Evolutionary conservation across 2,113 vertebrate genomes (phyloP), one percentile per base, ranked within the genome.

Genomic region (Ia io): DNA sequence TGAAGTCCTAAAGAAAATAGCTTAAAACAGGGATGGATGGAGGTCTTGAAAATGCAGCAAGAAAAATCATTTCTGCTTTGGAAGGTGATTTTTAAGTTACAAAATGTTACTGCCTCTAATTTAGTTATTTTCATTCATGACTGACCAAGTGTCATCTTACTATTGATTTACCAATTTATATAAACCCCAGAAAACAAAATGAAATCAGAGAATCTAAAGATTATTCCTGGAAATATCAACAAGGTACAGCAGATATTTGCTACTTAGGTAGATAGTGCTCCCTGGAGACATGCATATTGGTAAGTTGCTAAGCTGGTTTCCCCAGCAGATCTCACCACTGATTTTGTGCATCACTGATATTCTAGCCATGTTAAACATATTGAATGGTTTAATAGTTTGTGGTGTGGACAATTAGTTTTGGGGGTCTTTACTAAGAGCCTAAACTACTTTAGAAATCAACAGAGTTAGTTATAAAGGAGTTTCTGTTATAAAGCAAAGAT

Each of bases 1-100:
- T 95, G 0, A 3, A 92, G 78, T 83, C 67, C 85, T 97, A 91
- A 90, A 88, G 89, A 90, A 95, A 97, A 96, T 69, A 74, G 87
- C 84, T 96, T 91, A 93, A 96, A 95, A 96, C 78, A 96, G 85
- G 63, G 95, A 56, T 91, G 85, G 69, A 67, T 5, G 2, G 25
- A 78, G 56, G 37, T 63, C 63, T 94, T 88, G 35, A 88, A 95
- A 95, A 95, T 84, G 76, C 7, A 84, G 92, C 84, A 83, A 88
- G 76, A 69, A 82, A 95, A 95, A 87, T 61, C 10, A 76, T 51
- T 82, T 7, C n/a, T 83, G 47, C 30, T 37, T 86, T 83, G 17
- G n/a, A 92, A 88, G 69, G 69, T 88, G 84, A 88, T 82, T 93
- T 94, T 95, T 93, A 88, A 95, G 63, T 88, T 95, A 32, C 14